Evolutionary conservation across 2,797 vertebrate species (phyloP), one percentile per base, ranked within the genome.

Genomic region (Catostomus latipinnis): DNA sequence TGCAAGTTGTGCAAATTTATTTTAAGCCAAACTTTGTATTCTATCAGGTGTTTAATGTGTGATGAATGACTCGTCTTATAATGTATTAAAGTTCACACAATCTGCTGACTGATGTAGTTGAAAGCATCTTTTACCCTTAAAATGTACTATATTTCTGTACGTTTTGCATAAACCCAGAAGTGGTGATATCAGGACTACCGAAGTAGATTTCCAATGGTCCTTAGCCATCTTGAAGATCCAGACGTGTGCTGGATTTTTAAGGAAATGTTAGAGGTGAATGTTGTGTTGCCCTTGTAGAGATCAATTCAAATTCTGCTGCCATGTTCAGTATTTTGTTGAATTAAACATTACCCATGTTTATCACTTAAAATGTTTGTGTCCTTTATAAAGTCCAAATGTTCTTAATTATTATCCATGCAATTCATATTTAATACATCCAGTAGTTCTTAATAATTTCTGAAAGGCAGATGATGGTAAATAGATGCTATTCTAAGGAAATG

Each of bases 261-360:
- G 63, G 50, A 69, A 46, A 52, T 34, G 34, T 49, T 52, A 49
- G 80, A 77, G 57, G 77, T 81, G 72, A 66, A 66, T 80, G 45
- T 78, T 81, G 70, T 77, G 57, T 82, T 79, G 45, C 71, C 71
- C 70, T 11, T 13, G 54, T 65, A 53, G 74, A 70, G 68, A 73
- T 74, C 53, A 63, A 80, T 84, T 81, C 45, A 46, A 6, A 43
- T 61, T 81, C 34, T 78, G 72, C 61, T 80, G 72, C 72, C 76
- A 73, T 78, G 71, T 76, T 76, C 81, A 81, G 76, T 81, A 79
- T 83, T 82, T 82, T 34, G 57, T 77, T 77, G 78, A 53, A 86
- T 84, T 84, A 86, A 86, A 84, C 53, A 72, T 54, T n/a, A 46
- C 18, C 49, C 61, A 62, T 75, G 73, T 80, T 74, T 75, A 66